phyloP scores from a whole-genome alignment of 2,797 vertebrate genomes.

The Ctenopoma kingsleyae region DNA sequence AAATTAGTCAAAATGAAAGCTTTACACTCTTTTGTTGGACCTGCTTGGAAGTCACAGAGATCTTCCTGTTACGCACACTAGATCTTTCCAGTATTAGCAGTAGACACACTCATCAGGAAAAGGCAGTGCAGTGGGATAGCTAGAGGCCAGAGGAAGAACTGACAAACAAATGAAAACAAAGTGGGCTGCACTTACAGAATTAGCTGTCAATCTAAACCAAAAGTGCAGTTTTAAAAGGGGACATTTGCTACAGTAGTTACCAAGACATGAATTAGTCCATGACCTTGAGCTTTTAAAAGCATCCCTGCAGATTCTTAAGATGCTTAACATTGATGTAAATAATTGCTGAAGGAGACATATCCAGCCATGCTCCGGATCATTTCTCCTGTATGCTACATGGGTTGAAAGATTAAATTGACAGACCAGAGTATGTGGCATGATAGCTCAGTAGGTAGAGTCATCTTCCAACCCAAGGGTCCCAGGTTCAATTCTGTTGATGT shows the following conservation, averaged over 20 bases:
- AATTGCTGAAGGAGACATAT: constrained; percentile 16
- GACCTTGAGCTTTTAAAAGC: constrained; percentile 19
- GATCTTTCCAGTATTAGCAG: constrained; percentile 52
- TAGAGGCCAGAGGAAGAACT: constrained; percentile 25
- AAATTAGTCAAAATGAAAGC: constrained; percentile 4
- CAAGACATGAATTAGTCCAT: constrained; percentile 11
- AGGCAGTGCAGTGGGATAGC: constrained; percentile 19
- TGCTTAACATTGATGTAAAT: constrained; percentile 8
- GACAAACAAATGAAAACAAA: constrained; percentile 53
- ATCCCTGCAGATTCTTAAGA: constrained; percentile 9
- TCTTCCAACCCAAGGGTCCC: no score
- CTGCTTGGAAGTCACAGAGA: constrained; percentile 28
- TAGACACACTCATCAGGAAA: constrained; percentile 40
- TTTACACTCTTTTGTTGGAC: constrained; percentile 3
- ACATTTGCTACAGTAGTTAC: neutral
- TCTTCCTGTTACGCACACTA: constrained; percentile 39
- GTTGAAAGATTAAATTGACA: constrained; percentile 44
- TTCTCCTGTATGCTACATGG: constrained; percentile 22
- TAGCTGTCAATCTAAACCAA: constrained; percentile 46
- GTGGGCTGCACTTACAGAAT: constrained; percentile 51
- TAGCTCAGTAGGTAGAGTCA: no score
- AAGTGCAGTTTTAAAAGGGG: constrained; percentile 4
- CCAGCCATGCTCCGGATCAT: constrained; percentile 11
- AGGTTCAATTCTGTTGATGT: no score
- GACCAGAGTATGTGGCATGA: no score